Percentiles rank a stretch among this genome's conserved stretches.
Conservation (phyloP, 2,888 invertebrate species). For the Dexiosoma caninum region DNA sequence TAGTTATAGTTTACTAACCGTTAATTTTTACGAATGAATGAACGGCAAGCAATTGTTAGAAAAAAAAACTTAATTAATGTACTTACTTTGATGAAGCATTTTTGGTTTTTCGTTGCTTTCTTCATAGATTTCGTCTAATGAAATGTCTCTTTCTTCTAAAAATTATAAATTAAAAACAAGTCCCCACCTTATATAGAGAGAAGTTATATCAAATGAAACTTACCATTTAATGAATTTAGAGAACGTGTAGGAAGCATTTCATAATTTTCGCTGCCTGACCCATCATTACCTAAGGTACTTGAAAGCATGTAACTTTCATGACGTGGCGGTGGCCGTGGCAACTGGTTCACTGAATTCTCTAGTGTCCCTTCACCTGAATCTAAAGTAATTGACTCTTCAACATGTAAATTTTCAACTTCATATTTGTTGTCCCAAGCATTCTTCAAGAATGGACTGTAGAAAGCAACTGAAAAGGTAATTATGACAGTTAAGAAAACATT, state of each 20-base stretch:
- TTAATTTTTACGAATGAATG: neutral
- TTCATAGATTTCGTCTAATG: constrained; percentile 78
- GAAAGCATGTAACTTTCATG: constrained; percentile 89
- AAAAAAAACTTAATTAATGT: constrained; percentile 8
- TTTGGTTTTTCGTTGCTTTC: constrained; percentile 78
- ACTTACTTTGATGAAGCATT: constrained; percentile 80
- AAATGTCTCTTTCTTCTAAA: constrained; percentile 79
- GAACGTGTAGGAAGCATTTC: constrained; percentile 81
- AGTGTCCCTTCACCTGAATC: constrained; percentile 85
- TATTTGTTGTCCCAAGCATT: constrained; percentile 97
- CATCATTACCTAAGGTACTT: constrained; percentile 79
- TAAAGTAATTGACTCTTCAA: constrained; percentile 84
- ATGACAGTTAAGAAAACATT: neutral
- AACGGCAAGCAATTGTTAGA: constrained; percentile 11
- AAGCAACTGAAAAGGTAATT: constrained; percentile 83
- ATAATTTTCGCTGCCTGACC: constrained; percentile 83
- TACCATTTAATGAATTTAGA: constrained; percentile 79
- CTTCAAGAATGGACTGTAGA: constrained; percentile 96
- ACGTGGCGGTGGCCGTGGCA: constrained; percentile 83
- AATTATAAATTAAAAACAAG: constrained; percentile 34
- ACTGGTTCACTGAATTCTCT: constrained; percentile 84
- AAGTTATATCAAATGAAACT: constrained; percentile 67
- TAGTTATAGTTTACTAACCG: too few relatives aligned
- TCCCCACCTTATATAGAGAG: neutral
- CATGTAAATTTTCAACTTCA: constrained; percentile 94